Base-by-base conservation (phyloP, 2,888 invertebrate genomes). In the Aquatica leii region DNA sequence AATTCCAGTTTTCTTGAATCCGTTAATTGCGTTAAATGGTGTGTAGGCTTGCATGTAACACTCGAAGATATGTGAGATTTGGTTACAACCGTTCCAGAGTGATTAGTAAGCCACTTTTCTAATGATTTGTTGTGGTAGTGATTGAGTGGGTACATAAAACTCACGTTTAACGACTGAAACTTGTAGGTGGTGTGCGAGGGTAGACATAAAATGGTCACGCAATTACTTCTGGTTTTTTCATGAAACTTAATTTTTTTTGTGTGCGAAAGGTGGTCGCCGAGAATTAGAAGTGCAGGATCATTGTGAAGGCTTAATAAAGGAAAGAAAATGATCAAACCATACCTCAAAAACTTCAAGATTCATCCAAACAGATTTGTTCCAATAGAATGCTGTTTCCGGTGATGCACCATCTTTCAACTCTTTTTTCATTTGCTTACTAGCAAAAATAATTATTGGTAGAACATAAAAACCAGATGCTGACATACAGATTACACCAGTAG, bases 361-460 rank as follows among this genome's bases (percentile, higher is more conserved):
- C 70, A 78, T 77, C 77, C 74, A 77, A 5, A 73, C 74, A 52
- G 62, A 65, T 37, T 62, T 46, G 63, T 74, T 70, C 48, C 70
- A 74, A 12, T 24, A 64, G 48, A 55, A 63, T n/a, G 18, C 31
- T 31, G 60, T 62, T 35, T 74, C 77, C 62, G 76, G 71, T 6
- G 76, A 76, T 57, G 73, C 72, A 12, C 75, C 75, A 62, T 73
- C 72, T 65, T 70, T 65, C n/a, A 78, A 41, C 34, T 61, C 57
- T 17, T 20, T 46, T 51, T 62, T 62, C 59, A 66, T 54, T 31
- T 55, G 12, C 9, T 49, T 48, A 11, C 65, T 21, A 11, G 50
- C 12, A 55, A 65, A 58, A 15, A 65, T 62, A 14, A 62, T 17
- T 15, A 62, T 48, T 14, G 53, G 52, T 31, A n/a, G n/a, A n/a